Conservation (phyloP, 2,113 vertebrate species). For the Mus spicilegus region DNA sequence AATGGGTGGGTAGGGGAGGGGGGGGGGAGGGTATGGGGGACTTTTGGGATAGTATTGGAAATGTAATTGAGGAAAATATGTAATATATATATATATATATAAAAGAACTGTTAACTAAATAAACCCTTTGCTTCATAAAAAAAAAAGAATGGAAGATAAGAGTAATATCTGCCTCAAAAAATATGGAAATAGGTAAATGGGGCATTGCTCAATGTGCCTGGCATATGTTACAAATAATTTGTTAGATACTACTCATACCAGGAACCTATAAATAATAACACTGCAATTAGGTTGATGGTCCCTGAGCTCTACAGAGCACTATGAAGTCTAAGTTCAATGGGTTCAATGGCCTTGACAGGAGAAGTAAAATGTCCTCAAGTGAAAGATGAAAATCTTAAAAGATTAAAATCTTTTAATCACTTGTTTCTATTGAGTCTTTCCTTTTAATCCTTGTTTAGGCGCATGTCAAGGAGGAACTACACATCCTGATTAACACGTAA, state of each 20-base stretch:
- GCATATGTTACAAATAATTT: neutral
- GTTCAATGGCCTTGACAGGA: neutral
- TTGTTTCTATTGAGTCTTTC: neutral
- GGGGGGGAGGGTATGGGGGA: too few species aligned
- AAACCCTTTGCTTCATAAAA: too few species aligned
- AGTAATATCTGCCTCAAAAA: neutral
- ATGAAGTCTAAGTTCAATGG: neutral
- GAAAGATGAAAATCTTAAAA: too few species aligned
- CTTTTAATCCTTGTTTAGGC: neutral
- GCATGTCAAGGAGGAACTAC: neutral
- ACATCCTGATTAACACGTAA: neutral
- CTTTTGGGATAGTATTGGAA: too few species aligned
- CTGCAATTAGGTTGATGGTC: neutral
- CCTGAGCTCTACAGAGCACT: neutral
- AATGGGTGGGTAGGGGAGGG: too few species aligned
- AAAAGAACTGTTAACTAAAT: too few species aligned
- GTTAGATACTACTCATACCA: conserved; percentile 7
- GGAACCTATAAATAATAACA: neutral
- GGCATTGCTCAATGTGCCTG: neutral
- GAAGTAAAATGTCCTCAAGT: neutral
- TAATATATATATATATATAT: too few species aligned
- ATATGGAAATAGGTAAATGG: neutral
- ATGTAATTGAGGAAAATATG: too few species aligned
- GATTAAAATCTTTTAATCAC: neutral
- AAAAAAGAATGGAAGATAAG: neutral